Conservation (phyloP, 2,113 vertebrate genomes). For the Ondatra zibethicus region DNA sequence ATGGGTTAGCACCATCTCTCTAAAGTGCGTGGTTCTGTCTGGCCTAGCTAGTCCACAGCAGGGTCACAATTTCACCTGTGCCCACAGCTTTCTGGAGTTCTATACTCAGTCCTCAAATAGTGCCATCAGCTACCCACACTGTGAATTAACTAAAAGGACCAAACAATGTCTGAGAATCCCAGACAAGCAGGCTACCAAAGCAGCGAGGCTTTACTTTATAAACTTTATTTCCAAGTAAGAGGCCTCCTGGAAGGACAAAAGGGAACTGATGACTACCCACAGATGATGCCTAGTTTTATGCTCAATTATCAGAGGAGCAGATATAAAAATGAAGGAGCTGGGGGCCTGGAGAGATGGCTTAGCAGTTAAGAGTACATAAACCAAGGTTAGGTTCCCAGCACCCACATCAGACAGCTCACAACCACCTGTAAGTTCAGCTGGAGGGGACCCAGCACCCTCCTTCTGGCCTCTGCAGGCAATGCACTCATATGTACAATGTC, state of each 20-base stretch:
- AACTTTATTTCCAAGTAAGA: slow-evolving; percentile 43
- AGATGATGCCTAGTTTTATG: background rate
- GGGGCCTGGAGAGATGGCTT: too few relatives aligned
- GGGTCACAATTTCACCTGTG: background rate
- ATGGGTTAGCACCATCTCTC: background rate
- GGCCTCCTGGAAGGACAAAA: background rate
- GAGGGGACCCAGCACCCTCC: background rate
- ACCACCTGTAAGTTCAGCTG: background rate
- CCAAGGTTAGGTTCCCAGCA: background rate
- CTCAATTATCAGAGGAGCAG: background rate
- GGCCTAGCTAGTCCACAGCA: background rate
- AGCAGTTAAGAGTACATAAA: background rate
- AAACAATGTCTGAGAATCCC: background rate
- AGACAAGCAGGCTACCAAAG: slow-evolving; percentile 3
- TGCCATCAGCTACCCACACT: background rate
- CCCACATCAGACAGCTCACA: background rate
- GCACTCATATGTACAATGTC: background rate
- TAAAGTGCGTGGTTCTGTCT: background rate
- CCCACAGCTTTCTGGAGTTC: background rate
- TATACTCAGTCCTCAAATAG: background rate
- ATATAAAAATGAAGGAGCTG: background rate
- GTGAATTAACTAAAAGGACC: slow-evolving; percentile 34
- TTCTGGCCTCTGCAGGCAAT: background rate
- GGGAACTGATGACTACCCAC: background rate
- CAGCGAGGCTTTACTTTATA: slow-evolving; percentile 49